These are phyloP conservation scores for Drosophila koepferae DNA, from an alignment of 2,888 invertebrate genomes.

Conservation along the genomic window DNA sequence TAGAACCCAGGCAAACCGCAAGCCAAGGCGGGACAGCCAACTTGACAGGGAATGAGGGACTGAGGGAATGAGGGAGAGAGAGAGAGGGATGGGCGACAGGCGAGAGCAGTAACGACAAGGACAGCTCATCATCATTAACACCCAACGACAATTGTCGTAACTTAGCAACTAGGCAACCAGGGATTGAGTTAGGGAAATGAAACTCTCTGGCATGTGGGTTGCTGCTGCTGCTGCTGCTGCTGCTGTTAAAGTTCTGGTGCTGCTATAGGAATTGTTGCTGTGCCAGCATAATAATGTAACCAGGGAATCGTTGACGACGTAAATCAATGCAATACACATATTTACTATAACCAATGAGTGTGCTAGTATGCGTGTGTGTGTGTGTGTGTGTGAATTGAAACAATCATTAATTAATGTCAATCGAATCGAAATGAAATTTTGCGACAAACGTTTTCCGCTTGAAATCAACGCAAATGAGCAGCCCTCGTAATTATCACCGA, in stretches of 20 bases:
- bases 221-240: constrained; percentile 18
- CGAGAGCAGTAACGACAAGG: constrained; percentile 33
- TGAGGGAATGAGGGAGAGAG: background rate
- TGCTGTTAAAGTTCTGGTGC: constrained; percentile 28
- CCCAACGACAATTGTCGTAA: constrained; percentile 58
- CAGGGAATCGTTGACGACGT: constrained; percentile 66
- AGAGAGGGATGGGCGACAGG: background rate
- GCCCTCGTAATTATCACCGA: constrained; percentile 27
- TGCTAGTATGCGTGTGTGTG: constrained; percentile 14
- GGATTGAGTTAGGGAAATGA: constrained; percentile 26
- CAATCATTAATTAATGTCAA: constrained; percentile 81
- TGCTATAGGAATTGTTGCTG: constrained; percentile 58
- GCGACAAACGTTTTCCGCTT: constrained; percentile 77
- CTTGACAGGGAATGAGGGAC: background rate
- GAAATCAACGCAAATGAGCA: constrained; percentile 76
- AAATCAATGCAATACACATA: constrained; percentile 67
- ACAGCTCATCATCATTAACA: constrained; percentile 68
- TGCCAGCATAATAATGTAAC: constrained; percentile 75
- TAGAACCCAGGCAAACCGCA: constrained; percentile 30
- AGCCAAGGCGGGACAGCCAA: constrained; percentile 3
- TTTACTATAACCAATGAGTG: constrained; percentile 21
- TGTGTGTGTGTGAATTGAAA: constrained; percentile 63
- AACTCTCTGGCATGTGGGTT: constrained; percentile 42
- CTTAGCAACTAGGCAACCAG: constrained; percentile 36
- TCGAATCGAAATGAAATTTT: constrained; percentile 77